These are phyloP conservation scores for Manis javanica DNA, from an alignment of 2,797 vertebrate genomes.

Conservation along the genomic window DNA sequence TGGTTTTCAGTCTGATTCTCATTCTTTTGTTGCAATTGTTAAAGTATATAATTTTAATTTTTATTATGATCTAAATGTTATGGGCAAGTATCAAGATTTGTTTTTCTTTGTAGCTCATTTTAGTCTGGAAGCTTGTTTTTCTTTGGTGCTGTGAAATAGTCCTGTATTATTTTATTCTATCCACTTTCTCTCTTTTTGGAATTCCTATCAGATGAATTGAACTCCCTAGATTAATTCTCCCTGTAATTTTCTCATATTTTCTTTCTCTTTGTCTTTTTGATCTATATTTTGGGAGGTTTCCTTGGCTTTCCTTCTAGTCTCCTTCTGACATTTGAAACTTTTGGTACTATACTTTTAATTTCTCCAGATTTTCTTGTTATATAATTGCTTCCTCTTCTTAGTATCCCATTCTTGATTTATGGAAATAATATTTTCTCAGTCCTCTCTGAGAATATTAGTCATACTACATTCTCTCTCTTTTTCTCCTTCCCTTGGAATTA, in stretches of 20 bases:
- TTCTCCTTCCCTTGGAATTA: not conserved
- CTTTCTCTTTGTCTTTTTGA: not conserved
- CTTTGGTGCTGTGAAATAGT: conserved; percentile 10
- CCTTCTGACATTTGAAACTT: not conserved
- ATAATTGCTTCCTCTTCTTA: not conserved
- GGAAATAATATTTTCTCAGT: conserved; percentile 35
- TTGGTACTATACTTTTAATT: not conserved
- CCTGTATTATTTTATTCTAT: not conserved
- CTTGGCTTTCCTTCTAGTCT: not conserved
- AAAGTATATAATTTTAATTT: not conserved
- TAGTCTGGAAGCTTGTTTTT: not conserved
- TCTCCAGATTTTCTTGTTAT: not conserved
- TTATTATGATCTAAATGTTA: not conserved
- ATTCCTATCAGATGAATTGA: conserved; percentile 9
- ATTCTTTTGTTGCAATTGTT: not conserved
- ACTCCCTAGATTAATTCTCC: not conserved
- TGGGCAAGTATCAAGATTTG: not conserved
- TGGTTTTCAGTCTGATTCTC: not conserved
- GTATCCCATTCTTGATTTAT: not conserved
- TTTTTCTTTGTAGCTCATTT: not conserved
- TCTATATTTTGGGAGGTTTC: not conserved
- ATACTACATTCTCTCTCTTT: not conserved
- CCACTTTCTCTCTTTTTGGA: not conserved
- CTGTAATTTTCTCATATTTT: not conserved
- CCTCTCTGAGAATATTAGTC: not conserved